These are phyloP conservation scores for Hecatera dysodea DNA, from an alignment of 2,888 invertebrate species.

Conservation along the genomic window DNA sequence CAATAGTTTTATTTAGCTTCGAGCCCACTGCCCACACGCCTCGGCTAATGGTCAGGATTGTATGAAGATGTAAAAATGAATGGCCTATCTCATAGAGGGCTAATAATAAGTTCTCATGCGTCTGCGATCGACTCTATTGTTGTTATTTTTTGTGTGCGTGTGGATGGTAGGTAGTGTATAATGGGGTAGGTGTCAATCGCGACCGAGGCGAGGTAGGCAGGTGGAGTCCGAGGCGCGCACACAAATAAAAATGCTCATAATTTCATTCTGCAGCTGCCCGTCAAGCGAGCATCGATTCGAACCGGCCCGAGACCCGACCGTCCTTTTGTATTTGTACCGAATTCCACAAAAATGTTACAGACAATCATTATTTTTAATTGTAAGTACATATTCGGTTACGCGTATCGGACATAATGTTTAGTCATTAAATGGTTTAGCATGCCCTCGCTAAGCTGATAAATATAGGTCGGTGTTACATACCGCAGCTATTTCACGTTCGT, in stretches of 20 bases:
- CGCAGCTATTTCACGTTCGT: conserved; percentile 42
- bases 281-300: conserved; percentile 86
- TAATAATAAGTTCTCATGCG: conserved; percentile 90
- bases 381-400: conserved; percentile 72
- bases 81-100: conserved; percentile 85
- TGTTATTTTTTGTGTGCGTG: conserved; percentile 82
- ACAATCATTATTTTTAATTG: conserved; percentile 85
- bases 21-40: conserved; percentile 90
- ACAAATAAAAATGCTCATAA: conserved; percentile 89
- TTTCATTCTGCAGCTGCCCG: conserved; percentile 90
- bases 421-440: conserved; percentile 71
- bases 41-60: conserved; percentile 88
- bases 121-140: conserved; percentile 87
- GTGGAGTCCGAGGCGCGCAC: conserved; percentile 76
- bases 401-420: conserved; percentile 66
- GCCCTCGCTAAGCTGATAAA: conserved; percentile 22
- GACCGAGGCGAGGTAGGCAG: conserved; percentile 79
- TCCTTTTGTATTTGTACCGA: conserved; percentile 85
- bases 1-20: conserved; percentile 90
- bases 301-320: conserved; percentile 69
- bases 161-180: conserved; percentile 78
- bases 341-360: conserved; percentile 84
- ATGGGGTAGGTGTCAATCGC: conserved; percentile 90
- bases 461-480: conserved; percentile 41
- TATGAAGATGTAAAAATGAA: conserved; percentile 90